phyloP scores from a whole-genome alignment of 2,888 invertebrate species.

The Aphodius sticticus region DNA sequence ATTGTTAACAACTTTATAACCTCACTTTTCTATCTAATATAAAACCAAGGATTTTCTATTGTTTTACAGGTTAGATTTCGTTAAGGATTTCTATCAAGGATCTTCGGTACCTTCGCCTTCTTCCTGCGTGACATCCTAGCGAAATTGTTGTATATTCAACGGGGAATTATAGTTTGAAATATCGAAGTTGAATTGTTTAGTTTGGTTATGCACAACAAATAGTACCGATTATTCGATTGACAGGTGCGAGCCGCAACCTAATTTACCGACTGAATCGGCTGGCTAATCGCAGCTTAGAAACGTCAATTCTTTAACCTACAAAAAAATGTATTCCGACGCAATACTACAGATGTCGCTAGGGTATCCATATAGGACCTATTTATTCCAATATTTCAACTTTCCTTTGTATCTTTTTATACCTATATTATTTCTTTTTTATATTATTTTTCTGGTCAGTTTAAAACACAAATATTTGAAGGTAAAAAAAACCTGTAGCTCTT shows the following conservation, averaged over 20 bases:
- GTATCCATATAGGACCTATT: not conserved
- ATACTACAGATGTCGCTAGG: not conserved
- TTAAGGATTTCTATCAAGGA: not conserved
- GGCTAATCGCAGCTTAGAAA: not conserved
- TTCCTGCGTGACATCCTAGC: slow-evolving; percentile 57
- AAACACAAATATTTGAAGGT: too few relatives aligned
- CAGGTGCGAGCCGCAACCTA: not conserved
- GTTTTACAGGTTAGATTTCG: not conserved
- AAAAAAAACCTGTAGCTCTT: not conserved
- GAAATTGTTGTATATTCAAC: slow-evolving; percentile 21
- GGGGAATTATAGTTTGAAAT: not conserved
- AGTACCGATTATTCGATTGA: not conserved
- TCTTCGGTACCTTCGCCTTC: slow-evolving; percentile 54
- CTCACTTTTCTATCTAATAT: slow-evolving; percentile 15
- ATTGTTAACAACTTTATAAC: slow-evolving; percentile 6
- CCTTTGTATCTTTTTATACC: too few relatives aligned
- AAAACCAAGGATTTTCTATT: not conserved
- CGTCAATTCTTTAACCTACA: not conserved
- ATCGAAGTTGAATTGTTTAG: slow-evolving; percentile 11
- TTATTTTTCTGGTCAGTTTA: too few relatives aligned
- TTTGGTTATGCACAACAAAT: not conserved
- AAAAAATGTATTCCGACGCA: not conserved
- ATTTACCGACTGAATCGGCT: not conserved
- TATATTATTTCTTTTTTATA: too few relatives aligned
- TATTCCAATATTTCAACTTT: not conserved